A percentile compares a stretch with the other conserved stretches of the same genome.
Evolutionary conservation across 2,888 invertebrate species (phyloP).

Genomic region (Nephrotoma flavescens): DNA sequence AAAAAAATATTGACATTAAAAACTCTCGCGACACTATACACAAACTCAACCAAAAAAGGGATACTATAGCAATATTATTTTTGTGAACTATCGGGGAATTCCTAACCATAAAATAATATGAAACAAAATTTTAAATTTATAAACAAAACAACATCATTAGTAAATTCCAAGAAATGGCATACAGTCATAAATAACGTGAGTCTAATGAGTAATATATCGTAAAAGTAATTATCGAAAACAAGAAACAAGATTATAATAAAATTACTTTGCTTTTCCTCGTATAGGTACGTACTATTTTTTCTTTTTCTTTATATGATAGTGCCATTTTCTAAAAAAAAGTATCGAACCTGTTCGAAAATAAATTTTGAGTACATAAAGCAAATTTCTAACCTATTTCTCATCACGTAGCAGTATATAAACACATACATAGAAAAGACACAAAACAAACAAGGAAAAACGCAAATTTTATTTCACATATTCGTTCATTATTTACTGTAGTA

Average conservation of each 20-base stretch:
- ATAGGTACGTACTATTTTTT: neutral
- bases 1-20: too few species aligned
- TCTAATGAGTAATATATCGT: neutral
- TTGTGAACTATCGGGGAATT: neutral
- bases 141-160: neutral
- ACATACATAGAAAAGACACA: neutral
- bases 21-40: too few species aligned
- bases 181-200: neutral
- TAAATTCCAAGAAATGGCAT: neutral
- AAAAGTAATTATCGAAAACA: neutral
- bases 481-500: neutral
- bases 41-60: too few species aligned
- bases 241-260: neutral
- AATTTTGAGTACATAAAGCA: neutral
- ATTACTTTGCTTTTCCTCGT: neutral
- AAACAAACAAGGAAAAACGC: neutral
- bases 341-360: neutral
- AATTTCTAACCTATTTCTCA: neutral
- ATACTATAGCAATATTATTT: too few species aligned
- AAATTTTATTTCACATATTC: neutral
- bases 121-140: neutral
- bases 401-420: neutral
- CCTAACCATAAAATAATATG: neutral
- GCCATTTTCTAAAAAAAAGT: neutral
- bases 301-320: neutral